Evolutionary conservation across 2,797 vertebrate genomes (phyloP).

Genomic region (Erethizon dorsatum): DNA sequence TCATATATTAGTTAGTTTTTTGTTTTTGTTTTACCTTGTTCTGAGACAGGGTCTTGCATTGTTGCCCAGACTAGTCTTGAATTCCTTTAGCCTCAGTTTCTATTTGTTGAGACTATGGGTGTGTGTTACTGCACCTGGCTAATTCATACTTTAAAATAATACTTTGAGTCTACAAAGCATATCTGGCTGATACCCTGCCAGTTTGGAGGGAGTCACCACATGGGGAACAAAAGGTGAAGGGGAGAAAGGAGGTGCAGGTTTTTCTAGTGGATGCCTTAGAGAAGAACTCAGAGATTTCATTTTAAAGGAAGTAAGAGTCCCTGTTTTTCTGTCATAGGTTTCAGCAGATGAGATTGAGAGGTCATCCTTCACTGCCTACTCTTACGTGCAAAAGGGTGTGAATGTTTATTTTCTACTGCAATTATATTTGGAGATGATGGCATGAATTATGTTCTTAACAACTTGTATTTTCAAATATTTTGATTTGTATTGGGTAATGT

Average conservation of each 20-base stretch:
- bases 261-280: not conserved
- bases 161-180: not conserved
- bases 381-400: not conserved
- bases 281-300: not conserved
- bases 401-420: slow-evolving; percentile 19
- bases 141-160: not conserved
- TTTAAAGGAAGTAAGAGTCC: not conserved
- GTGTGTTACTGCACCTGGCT: not conserved
- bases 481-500: not conserved
- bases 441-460: not conserved
- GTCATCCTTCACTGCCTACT: not conserved
- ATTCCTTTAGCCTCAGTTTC: not conserved
- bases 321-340: not conserved
- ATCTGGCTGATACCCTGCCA: not conserved
- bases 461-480: slow-evolving; percentile 44
- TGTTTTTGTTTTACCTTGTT: not conserved
- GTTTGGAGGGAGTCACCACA: not conserved
- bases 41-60: not conserved
- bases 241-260: not conserved
- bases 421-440: not conserved
- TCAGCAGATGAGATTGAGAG: not conserved
- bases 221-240: not conserved
- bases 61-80: not conserved
- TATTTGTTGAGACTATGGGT: not conserved
- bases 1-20: not conserved